Evolutionary conservation across 2,113 vertebrate genomes (phyloP), one percentile per base, ranked within the genome.

Genomic region (Xyliphius kryptos): DNA sequence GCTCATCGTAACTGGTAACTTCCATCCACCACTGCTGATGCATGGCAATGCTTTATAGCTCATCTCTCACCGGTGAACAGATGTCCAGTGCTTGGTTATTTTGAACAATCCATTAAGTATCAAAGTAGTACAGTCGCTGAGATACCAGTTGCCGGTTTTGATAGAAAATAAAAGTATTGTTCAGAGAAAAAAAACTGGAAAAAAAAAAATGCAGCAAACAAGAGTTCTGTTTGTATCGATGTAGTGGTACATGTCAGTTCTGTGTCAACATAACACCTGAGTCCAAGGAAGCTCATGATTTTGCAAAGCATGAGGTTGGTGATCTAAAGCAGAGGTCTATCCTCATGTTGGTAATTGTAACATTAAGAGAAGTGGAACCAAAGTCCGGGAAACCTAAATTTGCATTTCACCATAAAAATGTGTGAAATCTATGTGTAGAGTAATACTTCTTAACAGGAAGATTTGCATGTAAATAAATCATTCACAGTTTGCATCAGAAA

Each of bases 231-330:
- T 55, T 58, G 69, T 58, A 62, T 59, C 67, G 69, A 70, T 64
- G 68, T 40, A 64, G 63, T 54, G 64, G 61, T 66, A 75, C 58
- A 63, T 60, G 52, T 70, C 61, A 68, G 68, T 63, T 61, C 66
- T 67, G 72, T 73, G 61, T 65, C 58, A 62, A 57, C 58, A 63
- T 74, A 66, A 74, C 68, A 74, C 72, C 75, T 74, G 75, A 77
- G 72, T 77, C 75, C 75, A 57, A 75, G 68, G 73, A 74, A 75
- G 63, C 61, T 63, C 63, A 65, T 70, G 68, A 75, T 66, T 68
- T 67, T 74, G 70, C 67, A 72, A 72, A 73, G 70, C 70, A 63
- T 57, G 67, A 62, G 48, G 67, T 59, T 67, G 66, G 59, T 47
- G 26, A 49, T 61, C 66, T 69, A 66, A 53, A 62, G 63, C 59